Conservation (phyloP, 2,888 invertebrate species). For the Conistra vaccinii region DNA sequence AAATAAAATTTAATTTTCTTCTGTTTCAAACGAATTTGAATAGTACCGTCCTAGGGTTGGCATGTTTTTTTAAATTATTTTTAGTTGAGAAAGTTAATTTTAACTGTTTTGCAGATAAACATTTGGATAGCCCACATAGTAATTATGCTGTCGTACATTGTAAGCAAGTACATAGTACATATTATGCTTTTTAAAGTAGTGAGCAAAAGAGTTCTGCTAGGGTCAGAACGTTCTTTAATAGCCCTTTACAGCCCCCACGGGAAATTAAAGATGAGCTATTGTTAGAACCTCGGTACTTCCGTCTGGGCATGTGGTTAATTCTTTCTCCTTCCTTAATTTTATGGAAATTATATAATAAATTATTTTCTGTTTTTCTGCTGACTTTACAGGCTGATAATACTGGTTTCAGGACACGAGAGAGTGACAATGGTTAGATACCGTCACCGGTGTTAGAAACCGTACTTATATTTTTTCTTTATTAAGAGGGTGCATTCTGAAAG, state of each 20-base stretch:
- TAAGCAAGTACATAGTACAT: no score
- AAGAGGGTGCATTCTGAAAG: no score
- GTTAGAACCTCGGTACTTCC: not conserved
- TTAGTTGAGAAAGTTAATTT: not conserved
- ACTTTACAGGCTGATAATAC: not conserved
- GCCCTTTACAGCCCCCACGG: not conserved
- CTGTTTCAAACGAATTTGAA: slow-evolving; percentile 20
- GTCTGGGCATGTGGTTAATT: not conserved
- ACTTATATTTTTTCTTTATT: not conserved
- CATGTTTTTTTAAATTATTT: not conserved
- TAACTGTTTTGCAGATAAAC: not conserved
- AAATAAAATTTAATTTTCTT: slow-evolving; percentile 54
- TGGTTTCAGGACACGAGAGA: not conserved
- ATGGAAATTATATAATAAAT: no score
- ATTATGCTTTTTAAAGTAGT: slow-evolving; percentile 3
- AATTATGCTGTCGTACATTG: not conserved
- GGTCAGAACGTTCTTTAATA: slow-evolving; percentile 16
- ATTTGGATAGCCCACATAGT: not conserved
- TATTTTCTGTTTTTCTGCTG: no score
- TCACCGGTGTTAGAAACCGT: not conserved
- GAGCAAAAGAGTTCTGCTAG: slow-evolving; percentile 1
- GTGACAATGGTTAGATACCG: no score
- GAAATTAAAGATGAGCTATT: slow-evolving; percentile 8
- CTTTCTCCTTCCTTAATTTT: not conserved
- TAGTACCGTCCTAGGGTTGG: slow-evolving; percentile 39